A percentile compares a stretch with the other conserved stretches of the same genome.
Conservation (phyloP, 1,140 invertebrate genomes). For the Agrypnia vestita region DNA sequence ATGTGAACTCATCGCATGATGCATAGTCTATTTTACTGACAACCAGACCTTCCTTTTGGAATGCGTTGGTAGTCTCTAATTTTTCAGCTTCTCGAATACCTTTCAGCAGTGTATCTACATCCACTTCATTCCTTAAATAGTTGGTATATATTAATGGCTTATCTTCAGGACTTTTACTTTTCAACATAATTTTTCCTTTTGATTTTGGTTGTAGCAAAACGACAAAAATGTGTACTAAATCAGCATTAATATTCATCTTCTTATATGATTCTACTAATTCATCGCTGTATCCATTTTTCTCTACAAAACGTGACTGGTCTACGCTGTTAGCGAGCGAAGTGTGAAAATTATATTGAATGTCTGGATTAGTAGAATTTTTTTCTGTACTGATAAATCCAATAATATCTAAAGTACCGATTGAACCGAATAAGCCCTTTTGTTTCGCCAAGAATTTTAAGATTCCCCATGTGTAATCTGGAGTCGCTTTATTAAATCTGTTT, state of each 20-base stretch:
- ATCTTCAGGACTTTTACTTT: conserved; percentile 73
- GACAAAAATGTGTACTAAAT: conserved; percentile 66
- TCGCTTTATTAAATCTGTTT: conserved; percentile 29
- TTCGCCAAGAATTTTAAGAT: conserved; percentile 22
- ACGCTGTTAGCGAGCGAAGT: neutral
- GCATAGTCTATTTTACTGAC: conserved; percentile 66
- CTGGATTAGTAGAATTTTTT: conserved; percentile 40
- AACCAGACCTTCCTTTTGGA: conserved; percentile 65
- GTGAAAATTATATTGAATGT: conserved; percentile 58
- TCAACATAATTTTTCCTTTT: conserved; percentile 74
- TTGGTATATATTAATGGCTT: conserved; percentile 80
- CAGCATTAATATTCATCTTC: conserved; percentile 65
- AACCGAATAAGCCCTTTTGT: conserved; percentile 28
- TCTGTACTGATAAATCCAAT: conserved; percentile 60
- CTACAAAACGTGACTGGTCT: neutral
- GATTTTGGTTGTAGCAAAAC: conserved; percentile 75
- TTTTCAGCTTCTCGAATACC: conserved; percentile 72
- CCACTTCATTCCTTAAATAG: conserved; percentile 75
- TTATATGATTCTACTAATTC: conserved; percentile 2
- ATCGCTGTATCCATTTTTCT: conserved; percentile 44
- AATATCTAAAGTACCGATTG: conserved; percentile 31
- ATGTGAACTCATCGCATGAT: conserved; percentile 65
- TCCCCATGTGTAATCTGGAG: neutral
- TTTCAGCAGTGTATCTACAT: conserved; percentile 73
- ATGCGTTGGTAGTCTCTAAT: conserved; percentile 69